phyloP scores from a whole-genome alignment of 2,797 vertebrate genomes.

The Carapus acus region DNA sequence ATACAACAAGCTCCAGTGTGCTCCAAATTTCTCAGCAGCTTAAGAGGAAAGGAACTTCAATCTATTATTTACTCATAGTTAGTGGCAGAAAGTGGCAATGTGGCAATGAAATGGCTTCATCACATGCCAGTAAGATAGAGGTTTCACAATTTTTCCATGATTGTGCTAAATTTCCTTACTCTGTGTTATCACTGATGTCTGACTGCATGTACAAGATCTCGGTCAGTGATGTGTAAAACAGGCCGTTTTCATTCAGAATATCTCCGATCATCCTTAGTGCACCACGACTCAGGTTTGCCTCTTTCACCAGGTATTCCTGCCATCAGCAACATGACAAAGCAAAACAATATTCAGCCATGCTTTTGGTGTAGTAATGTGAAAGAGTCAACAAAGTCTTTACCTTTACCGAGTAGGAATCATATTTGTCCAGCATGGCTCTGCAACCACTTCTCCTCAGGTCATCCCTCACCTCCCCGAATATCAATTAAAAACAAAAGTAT shows the following conservation, averaged over 20 bases:
- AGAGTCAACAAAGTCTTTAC: slow-evolving; percentile 54
- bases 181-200: slow-evolving; percentile 71
- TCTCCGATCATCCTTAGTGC: slow-evolving; percentile 79
- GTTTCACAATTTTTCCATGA: too few relatives aligned
- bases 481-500: not conserved
- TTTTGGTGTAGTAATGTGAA: too few relatives aligned
- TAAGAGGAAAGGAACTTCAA: too few relatives aligned
- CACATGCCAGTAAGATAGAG: too few relatives aligned
- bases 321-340: not conserved
- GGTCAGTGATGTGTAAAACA: slow-evolving; percentile 74
- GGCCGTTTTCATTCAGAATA: slow-evolving; percentile 77
- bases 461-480: slow-evolving; percentile 62
- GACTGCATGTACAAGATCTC: slow-evolving; percentile 76
- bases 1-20: too few relatives aligned
- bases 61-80: too few relatives aligned
- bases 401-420: slow-evolving; percentile 75
- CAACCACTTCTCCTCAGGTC: slow-evolving; percentile 67
- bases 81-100: too few relatives aligned
- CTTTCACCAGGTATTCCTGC: slow-evolving; percentile 76
- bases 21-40: too few relatives aligned
- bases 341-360: too few relatives aligned
- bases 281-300: slow-evolving; percentile 74
- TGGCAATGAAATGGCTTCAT: too few relatives aligned
- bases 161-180: too few relatives aligned
- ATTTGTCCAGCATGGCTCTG: slow-evolving; percentile 62